phyloP scores from a whole-genome alignment of 2,113 vertebrate genomes.

The Sialia sialis region DNA sequence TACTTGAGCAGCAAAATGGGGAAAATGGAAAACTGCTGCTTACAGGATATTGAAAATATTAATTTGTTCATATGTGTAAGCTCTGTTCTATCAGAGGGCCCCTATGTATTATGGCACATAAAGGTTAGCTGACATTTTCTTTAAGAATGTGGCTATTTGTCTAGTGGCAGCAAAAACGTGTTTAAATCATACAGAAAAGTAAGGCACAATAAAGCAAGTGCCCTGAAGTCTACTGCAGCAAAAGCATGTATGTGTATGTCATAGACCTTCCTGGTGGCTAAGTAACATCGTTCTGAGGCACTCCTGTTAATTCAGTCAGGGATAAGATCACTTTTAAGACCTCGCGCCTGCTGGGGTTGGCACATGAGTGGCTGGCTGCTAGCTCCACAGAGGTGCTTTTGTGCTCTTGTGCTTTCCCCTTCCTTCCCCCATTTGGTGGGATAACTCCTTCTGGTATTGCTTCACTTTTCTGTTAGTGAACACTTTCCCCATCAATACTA shows the following conservation, averaged over 20 bases:
- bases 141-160: neutral
- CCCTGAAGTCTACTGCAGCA: slow-evolving; percentile 1
- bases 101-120: neutral
- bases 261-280: neutral
- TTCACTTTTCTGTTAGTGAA: slow-evolving; percentile 67
- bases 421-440: neutral
- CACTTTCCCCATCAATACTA: slow-evolving; percentile 75
- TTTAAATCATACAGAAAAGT: slow-evolving; percentile 26
- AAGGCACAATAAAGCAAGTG: slow-evolving; percentile 10
- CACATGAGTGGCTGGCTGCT: slow-evolving; percentile 28
- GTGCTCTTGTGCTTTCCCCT: slow-evolving; percentile 45
- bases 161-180: neutral
- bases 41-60: neutral
- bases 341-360: slow-evolving; percentile 29
- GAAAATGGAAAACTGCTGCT: neutral
- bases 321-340: slow-evolving; percentile 44
- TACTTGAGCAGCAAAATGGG: slow-evolving; percentile 19
- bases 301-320: slow-evolving; percentile 33
- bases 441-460: slow-evolving; percentile 68
- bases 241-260: neutral
- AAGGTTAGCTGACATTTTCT: slow-evolving; percentile 13
- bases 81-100: neutral
- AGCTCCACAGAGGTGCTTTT: slow-evolving; percentile 67
- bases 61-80: slow-evolving; percentile 4
- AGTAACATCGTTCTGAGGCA: neutral